Evolutionary conservation across 1,140 invertebrate genomes (phyloP).

Genomic region (Daktulosphaira vitifoliae): DNA sequence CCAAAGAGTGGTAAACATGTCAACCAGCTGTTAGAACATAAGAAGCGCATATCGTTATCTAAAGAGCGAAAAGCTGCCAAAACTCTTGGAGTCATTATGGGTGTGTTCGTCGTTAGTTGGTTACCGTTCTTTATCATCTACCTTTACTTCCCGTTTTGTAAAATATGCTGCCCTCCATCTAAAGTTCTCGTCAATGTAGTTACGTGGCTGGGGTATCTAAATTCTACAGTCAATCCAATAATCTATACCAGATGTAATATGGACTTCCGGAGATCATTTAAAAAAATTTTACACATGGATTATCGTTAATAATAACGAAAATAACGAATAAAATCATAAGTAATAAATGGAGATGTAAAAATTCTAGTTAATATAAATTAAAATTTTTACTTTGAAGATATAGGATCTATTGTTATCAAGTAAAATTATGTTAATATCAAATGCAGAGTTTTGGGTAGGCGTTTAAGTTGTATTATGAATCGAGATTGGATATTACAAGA

Average conservation of each 20-base stretch:
- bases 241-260: constrained; percentile 98
- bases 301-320: too few relatives aligned
- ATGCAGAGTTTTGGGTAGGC: too few relatives aligned
- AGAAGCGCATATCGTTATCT: constrained; percentile 83
- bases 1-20: constrained; percentile 44
- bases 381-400: too few relatives aligned
- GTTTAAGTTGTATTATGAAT: too few relatives aligned
- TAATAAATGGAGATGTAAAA: too few relatives aligned
- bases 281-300: constrained; percentile 63
- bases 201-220: constrained; percentile 95
- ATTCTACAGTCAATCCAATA: constrained; percentile 92
- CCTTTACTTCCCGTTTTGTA: constrained; percentile 79
- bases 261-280: constrained; percentile 90
- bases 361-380: too few relatives aligned
- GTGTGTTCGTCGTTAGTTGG: constrained; percentile 93
- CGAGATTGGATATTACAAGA: too few relatives aligned
- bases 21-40: constrained; percentile 86
- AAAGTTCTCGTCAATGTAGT: constrained; percentile 76
- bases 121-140: constrained; percentile 94
- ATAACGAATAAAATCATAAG: too few relatives aligned
- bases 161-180: constrained; percentile 57
- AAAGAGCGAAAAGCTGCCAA: constrained; percentile 84
- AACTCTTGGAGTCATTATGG: constrained; percentile 88
- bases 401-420: too few relatives aligned
- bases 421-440: too few relatives aligned